Evolutionary conservation across 1,140 invertebrate genomes (phyloP), one percentile per base, ranked within the genome.

Genomic region (Drosophila nebulosa): DNA sequence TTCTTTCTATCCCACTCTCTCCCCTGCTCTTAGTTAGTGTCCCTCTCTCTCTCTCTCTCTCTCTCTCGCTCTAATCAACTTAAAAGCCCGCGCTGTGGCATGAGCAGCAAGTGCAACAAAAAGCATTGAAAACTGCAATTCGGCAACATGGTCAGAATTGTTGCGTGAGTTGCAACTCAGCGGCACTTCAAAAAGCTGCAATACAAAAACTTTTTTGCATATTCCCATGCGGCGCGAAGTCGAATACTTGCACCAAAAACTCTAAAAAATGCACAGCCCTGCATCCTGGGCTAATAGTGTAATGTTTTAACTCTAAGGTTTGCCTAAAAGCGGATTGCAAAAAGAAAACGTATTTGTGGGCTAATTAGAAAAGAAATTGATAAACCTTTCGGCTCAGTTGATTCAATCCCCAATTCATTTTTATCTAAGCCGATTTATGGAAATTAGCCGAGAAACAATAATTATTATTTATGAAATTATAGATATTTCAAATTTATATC

Each of bases 11-110:
- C 16, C 21, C 24, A 22, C 36, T 42, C 63, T 51, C 66, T 62
- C 12, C 9, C n/a, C 14, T 5, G 3, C 36, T 39, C 36, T 39
- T 39, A 39, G 3, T 84, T 77, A 66, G 81, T 78, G 51, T 79
- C 70, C 32, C 35, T 36, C 35, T 36, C 35, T 36, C n/a, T n/a
- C n/a, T n/a, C n/a, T 46, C 66, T 14, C 52, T 52, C 18, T 56
- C 27, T 42, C 69, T 60, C 64, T 63, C 59, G 61, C 78, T 81
- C 83, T 86, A 86, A 86, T 88, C 83, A 86, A 86, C 69, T 86
- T 88, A 86, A 86, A 81, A 86, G 81, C 78, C 52, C 12, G 27
- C 4, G 24, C 26, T 16, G 14, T 27, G 14, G 7, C 22, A 16
- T 21, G 36, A 27, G 35, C 7, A 56, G 22, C 63, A 77, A 32